Base-by-base conservation (phyloP, 2,113 vertebrate species). In the Phoxinus phoxinus region DNA sequence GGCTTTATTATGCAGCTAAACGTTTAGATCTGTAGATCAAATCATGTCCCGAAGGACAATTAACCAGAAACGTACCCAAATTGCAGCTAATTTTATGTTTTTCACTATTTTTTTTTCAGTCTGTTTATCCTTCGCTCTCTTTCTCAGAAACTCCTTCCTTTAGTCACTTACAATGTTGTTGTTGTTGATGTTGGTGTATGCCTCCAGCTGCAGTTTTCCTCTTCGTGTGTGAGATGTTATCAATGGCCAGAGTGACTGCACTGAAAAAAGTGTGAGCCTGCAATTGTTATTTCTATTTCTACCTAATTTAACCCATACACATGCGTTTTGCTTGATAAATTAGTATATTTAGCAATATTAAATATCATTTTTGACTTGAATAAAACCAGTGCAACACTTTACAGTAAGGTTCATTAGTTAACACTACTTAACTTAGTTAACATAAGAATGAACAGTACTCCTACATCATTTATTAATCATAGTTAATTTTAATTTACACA, bases 221-320 rank as follows among this genome's bases (percentile, higher is more conserved):
- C 95, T 96, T 94, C 93, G 94, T 90, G 94, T 95, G 94, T 93
- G 91, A 93, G 96, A 97, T 96, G 95, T 95, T 96, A 97, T 98
- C 96, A 95, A 96, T 94, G 94, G 93, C 92, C 95, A 69, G 10
- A 35, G 17, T 21, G 92, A 95, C 94, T 95, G 93, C 48, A 51
- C 19, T 56, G 53, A 21, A 56, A 56, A 56, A 86, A 87, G 87
- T 95, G 92, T 19, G 15, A n/a, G 23, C 21, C 32, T 71, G 67
- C 7, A 10, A 1, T 21, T 69, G 15, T 9, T 69, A 69, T 37
- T 37, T 73, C n/a, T 51, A 46, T 46, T 73, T 73, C 12, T 15
- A n/a, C 23, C 71, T 44, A 2, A 73, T 46, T 73, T 46, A 73
- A 73, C 23, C 41, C 10, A 46, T 46, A 46, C 1, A 25, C 3